Percentiles rank a stretch among this genome's conserved stretches.
Evolutionary conservation across 2,113 vertebrate genomes (phyloP).

Genomic region (Poecilia latipinna): DNA sequence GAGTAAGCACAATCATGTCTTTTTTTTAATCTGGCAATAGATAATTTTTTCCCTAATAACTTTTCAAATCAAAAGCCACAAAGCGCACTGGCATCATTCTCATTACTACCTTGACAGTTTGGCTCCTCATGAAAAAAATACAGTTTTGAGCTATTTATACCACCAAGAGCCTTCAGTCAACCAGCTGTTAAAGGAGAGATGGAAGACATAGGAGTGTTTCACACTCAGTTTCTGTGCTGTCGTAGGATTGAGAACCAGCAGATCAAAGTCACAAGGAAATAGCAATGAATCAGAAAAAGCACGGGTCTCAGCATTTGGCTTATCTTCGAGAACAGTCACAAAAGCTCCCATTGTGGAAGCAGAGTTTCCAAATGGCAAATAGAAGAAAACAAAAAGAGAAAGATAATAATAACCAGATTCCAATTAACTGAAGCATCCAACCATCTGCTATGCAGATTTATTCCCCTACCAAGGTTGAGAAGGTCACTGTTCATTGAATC

Average conservation of each 20-base stretch:
- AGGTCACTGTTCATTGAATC: constrained; percentile 58
- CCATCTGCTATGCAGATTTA: constrained; percentile 48
- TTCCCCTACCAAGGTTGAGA: constrained; percentile 36
- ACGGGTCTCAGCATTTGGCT: not conserved
- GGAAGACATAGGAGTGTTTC: constrained; percentile 34
- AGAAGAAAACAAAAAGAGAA: constrained; percentile 31
- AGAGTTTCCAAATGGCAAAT: constrained; percentile 11
- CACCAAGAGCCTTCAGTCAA: constrained; percentile 20
- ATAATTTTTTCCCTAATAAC: not conserved
- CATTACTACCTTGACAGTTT: not conserved
- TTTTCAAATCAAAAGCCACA: not conserved
- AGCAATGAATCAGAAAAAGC: not conserved
- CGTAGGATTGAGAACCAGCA: constrained; percentile 37
- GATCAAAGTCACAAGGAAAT: constrained; percentile 55
- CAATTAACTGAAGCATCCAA: constrained; percentile 58
- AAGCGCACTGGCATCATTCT: not conserved
- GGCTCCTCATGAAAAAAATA: not conserved
- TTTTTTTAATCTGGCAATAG: not conserved
- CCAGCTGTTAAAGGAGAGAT: constrained; percentile 35
- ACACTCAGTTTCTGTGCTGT: constrained; percentile 38
- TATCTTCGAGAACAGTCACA: constrained; percentile 24
- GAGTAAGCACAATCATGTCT: constrained; percentile 23
- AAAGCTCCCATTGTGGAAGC: constrained; percentile 21
- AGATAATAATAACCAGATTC: constrained; percentile 36
- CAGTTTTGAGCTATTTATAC: constrained; percentile 28